Percentiles rank a stretch among this genome's conserved stretches.
phyloP scores from a whole-genome alignment of 2,113 vertebrate genomes.

The Silurus glanis region DNA sequence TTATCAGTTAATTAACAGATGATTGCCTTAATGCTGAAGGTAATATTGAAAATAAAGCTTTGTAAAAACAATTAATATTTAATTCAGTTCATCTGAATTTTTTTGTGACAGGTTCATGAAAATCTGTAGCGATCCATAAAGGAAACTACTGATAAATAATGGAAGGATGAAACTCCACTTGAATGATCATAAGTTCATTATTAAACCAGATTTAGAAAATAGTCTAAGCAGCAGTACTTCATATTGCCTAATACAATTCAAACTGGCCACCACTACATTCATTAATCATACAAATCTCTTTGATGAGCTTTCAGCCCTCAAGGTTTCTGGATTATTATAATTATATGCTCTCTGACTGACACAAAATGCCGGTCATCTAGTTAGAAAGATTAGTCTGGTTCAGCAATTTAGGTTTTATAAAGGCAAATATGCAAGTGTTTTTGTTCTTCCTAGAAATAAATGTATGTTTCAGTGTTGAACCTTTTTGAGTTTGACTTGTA shows the following conservation, averaged over 20 bases:
- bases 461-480: conserved; percentile 35
- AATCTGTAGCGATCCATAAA: neutral
- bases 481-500: conserved; percentile 37
- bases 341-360: conserved; percentile 25
- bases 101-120: neutral
- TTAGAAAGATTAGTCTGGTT: conserved; percentile 20
- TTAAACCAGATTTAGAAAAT: neutral
- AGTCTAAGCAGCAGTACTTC: conserved; percentile 17
- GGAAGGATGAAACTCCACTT: neutral
- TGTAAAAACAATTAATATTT: neutral
- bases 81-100: neutral
- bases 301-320: conserved; percentile 39
- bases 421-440: conserved; percentile 21
- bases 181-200: neutral
- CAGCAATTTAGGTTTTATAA: conserved; percentile 22
- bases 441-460: conserved; percentile 26
- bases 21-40: neutral
- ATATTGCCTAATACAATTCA: conserved; percentile 6
- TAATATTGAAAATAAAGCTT: too few species aligned
- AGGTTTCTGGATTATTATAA: conserved; percentile 26
- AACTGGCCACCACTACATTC: conserved; percentile 1
- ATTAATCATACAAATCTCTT: neutral
- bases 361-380: neutral
- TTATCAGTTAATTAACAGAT: neutral
- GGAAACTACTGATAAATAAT: neutral